Evolutionary conservation across 2,113 vertebrate genomes (phyloP).

Genomic region (Falcunculus frontatus): DNA sequence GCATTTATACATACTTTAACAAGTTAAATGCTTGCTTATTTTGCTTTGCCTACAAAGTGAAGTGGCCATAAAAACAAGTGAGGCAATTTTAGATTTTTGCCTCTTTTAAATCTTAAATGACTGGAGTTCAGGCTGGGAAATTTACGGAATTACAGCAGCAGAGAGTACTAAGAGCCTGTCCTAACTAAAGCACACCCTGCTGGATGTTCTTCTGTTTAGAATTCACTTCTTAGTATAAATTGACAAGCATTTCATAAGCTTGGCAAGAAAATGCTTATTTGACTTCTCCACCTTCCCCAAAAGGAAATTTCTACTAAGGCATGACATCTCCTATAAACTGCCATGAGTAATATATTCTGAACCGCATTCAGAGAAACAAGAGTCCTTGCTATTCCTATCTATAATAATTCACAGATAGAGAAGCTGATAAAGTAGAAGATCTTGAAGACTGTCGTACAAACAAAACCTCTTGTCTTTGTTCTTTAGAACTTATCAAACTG

Average conservation of each 20-base stretch:
- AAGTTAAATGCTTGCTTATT: not conserved
- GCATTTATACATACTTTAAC: not conserved
- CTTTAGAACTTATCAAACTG: not conserved
- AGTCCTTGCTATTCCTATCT: not conserved
- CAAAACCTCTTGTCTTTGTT: not conserved
- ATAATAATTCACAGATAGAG: not conserved
- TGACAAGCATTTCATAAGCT: not conserved
- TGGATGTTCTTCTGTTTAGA: not conserved
- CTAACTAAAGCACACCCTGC: not conserved
- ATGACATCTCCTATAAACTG: not conserved
- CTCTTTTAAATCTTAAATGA: not conserved
- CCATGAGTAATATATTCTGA: constrained; percentile 31
- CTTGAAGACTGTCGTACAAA: not conserved
- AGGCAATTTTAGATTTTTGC: not conserved
- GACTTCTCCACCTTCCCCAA: not conserved
- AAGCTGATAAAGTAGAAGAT: not conserved
- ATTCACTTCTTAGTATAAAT: not conserved
- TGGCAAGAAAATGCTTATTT: constrained; percentile 1
- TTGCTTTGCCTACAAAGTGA: not conserved
- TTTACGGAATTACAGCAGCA: not conserved
- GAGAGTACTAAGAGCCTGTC: not conserved
- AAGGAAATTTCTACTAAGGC: constrained; percentile 27
- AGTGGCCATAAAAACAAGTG: not conserved
- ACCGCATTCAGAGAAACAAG: not conserved
- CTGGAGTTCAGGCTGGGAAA: not conserved